These are phyloP conservation scores for Labia minor DNA, from an alignment of 2,888 invertebrate genomes.

Conservation along the genomic window DNA sequence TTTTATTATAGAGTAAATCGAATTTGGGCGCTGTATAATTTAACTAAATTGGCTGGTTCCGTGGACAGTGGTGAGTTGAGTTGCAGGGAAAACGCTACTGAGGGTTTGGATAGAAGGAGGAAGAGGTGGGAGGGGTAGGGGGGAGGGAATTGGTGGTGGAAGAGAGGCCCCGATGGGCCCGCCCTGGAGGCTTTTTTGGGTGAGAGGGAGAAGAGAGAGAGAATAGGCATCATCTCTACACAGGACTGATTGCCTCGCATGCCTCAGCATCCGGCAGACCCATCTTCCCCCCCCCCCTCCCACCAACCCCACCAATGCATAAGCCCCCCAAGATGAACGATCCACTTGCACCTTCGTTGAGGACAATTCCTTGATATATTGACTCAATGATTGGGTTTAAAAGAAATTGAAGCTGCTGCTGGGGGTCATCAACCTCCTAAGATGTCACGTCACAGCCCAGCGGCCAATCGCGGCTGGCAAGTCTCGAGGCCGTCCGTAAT, in stretches of 20 bases:
- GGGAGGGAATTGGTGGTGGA: too few species aligned
- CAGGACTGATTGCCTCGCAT: conserved; percentile 1
- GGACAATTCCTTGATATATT: conserved; percentile 4
- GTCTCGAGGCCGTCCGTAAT: conserved; percentile 30
- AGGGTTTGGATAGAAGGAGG: neutral
- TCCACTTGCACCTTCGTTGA: too few species aligned
- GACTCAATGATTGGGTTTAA: neutral
- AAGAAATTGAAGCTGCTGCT: neutral
- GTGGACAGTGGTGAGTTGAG: conserved; percentile 4
- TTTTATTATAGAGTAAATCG: conserved; percentile 8
- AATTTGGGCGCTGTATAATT: conserved; percentile 13
- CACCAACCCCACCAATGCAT: neutral
- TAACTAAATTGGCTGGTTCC: conserved; percentile 13
- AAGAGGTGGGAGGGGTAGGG: too few species aligned
- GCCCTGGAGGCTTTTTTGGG: neutral
- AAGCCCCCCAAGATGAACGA: too few species aligned
- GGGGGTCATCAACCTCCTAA: neutral
- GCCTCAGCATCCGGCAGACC: neutral
- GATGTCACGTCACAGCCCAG: conserved; percentile 21
- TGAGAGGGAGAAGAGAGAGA: too few species aligned
- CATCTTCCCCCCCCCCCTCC: neutral
- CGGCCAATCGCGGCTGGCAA: conserved; percentile 21
- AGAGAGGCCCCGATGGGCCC: neutral
- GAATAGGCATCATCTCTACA: neutral
- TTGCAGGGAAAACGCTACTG: conserved; percentile 4